Conservation (phyloP, 2,888 invertebrate species). For the Cinara cedri region DNA sequence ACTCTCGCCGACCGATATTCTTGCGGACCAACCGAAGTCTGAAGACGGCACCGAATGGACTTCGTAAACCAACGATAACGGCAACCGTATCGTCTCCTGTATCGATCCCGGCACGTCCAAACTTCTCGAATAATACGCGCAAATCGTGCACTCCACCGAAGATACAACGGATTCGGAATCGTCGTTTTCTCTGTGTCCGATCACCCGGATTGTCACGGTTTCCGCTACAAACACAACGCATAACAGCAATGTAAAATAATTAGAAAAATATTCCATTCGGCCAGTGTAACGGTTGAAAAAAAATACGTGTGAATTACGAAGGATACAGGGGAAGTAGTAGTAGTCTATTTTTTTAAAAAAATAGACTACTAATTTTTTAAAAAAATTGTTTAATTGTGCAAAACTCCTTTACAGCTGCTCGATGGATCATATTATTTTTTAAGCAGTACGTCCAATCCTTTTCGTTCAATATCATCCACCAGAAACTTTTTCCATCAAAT, state of each 20-base stretch:
- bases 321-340: too few relatives aligned
- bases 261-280: not conserved
- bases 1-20: conserved; percentile 30
- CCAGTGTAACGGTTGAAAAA: not conserved
- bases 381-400: too few relatives aligned
- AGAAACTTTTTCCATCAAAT: too few relatives aligned
- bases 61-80: conserved; percentile 26
- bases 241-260: not conserved
- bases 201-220: conserved; percentile 4
- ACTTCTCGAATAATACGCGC: conserved; percentile 30
- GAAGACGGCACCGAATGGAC: not conserved
- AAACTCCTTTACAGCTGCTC: too few relatives aligned
- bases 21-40: conserved; percentile 26
- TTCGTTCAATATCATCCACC: too few relatives aligned
- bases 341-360: too few relatives aligned
- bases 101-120: conserved; percentile 40
- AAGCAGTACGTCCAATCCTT: too few relatives aligned
- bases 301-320: too few relatives aligned
- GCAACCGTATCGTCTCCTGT: conserved; percentile 20
- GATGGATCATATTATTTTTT: too few relatives aligned
- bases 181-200: not conserved
- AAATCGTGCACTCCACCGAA: not conserved
- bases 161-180: not conserved
- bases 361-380: too few relatives aligned
- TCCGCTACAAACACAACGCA: conserved; percentile 22